These are phyloP conservation scores for Coreius guichenoti DNA, from an alignment of 2,797 vertebrate species.

Conservation along the genomic window DNA sequence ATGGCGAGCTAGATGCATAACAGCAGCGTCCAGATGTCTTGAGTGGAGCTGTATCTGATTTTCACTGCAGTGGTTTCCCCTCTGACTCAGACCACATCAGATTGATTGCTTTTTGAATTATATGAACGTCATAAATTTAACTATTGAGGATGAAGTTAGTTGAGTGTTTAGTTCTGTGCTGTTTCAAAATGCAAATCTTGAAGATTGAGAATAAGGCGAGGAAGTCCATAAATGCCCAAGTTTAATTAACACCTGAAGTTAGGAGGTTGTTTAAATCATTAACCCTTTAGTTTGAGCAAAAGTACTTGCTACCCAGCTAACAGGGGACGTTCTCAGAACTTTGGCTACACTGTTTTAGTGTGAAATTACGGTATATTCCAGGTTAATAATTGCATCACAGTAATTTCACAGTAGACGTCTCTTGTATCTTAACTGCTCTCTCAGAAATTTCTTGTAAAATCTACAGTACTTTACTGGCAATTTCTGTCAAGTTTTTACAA, in stretches of 20 bases:
- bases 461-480: too few relatives aligned
- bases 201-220: neutral
- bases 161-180: neutral
- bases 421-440: neutral
- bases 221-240: conserved; percentile 14
- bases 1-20: neutral
- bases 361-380: neutral
- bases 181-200: neutral
- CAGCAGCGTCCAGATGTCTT: conserved; percentile 1
- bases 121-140: neutral
- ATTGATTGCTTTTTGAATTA: conserved; percentile 1
- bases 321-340: neutral
- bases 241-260: neutral
- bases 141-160: conserved; percentile 9
- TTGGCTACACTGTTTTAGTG: neutral
- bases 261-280: neutral
- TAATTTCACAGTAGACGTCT: neutral
- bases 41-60: neutral
- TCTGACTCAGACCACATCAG: neutral
- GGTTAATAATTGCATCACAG: neutral
- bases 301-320: neutral
- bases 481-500: neutral
- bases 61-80: neutral
- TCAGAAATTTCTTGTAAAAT: too few relatives aligned
- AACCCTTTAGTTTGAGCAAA: neutral